These are phyloP conservation scores for Caenorhabditis virilis DNA, from an alignment of 2,888 invertebrate species.

Conservation along the genomic window DNA sequence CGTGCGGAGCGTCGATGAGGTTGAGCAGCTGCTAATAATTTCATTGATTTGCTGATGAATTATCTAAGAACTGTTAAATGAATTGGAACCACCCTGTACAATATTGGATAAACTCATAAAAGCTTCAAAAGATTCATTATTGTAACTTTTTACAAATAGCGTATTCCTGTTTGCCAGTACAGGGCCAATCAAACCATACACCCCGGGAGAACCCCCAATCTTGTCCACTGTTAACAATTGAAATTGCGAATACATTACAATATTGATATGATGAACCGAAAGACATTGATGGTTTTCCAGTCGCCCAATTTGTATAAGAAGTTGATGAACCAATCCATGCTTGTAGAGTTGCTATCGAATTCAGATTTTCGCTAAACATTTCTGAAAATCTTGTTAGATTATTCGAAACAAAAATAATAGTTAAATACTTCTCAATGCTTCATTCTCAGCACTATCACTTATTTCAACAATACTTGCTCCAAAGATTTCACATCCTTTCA, in stretches of 20 bases:
- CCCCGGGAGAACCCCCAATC: not conserved
- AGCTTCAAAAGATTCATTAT: too few relatives aligned
- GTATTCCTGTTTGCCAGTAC: slow-evolving; percentile 1
- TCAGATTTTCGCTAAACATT: not conserved
- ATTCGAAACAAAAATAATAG: too few relatives aligned
- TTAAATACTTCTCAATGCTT: slow-evolving; percentile 14
- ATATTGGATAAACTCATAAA: too few relatives aligned
- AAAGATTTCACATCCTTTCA: not conserved
- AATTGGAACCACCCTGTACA: too few relatives aligned
- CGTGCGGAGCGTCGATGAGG: too few relatives aligned
- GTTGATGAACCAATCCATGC: not conserved
- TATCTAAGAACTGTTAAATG: too few relatives aligned
- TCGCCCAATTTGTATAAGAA: not conserved
- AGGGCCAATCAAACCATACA: slow-evolving; percentile 6
- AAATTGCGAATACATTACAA: slow-evolving; percentile 1
- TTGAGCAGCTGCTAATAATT: too few relatives aligned
- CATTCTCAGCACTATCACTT: slow-evolving; percentile 1
- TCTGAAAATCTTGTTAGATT: not conserved
- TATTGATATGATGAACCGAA: not conserved
- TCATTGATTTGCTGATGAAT: too few relatives aligned
- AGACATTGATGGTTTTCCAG: not conserved
- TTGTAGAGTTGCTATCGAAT: not conserved
- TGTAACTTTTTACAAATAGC: slow-evolving; percentile 6
- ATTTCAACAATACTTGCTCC: slow-evolving; percentile 8
- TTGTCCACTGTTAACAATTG: too few relatives aligned